Evolutionary conservation across 92 coral and sea anemone species (phyloP), one percentile per base, ranked within the genome.

Genomic region (Scolanthus callimorphus): DNA sequence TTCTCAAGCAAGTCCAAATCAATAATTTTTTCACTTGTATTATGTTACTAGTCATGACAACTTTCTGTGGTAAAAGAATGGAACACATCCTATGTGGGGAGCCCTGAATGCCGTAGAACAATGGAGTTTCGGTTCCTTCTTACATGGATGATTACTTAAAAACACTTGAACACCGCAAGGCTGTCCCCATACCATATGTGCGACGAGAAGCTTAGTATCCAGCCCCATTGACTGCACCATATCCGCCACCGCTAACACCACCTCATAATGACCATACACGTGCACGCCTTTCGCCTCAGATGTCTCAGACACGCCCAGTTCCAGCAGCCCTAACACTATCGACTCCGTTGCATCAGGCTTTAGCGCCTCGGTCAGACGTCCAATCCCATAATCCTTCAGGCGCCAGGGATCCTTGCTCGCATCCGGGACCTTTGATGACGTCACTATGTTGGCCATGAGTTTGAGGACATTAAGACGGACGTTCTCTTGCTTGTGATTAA

Each of bases 231-330:
- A 61, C 25, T 58, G 57, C 57, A 87, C 77, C 95, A 88, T 61
- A 30, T 78, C 72, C 19, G 88, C 78, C 69, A 92, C 95, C 22
- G 98, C 84, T 61, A 92, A 46, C 20, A 92, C 94, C 56, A 88
- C 82, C 65, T 79, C 78, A 62, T 75, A 92, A 57, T 92, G 76
- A n/a, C 81, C 95, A 63, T 83, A 88, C 30, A 88, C 88, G 17
- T 78, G 83, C 8, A 87, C 77, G 11, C 95, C 95, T 38, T 78
- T 87, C 56, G 53, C 83, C 34, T 83, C 86, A 39, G 73, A 71
- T 19, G 72, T 17, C 38, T 78, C 90, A 8, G 85, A 65, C 22
- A 82, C 95, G 20, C 80, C 90, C 1, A 87, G 82, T 51, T 59
- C 63, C 58, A 87, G 67, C 39, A 87, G 65, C 27, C 82, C 76